Conservation (phyloP, 1,140 invertebrate genomes). For the Aleiodes sp. region DNA sequence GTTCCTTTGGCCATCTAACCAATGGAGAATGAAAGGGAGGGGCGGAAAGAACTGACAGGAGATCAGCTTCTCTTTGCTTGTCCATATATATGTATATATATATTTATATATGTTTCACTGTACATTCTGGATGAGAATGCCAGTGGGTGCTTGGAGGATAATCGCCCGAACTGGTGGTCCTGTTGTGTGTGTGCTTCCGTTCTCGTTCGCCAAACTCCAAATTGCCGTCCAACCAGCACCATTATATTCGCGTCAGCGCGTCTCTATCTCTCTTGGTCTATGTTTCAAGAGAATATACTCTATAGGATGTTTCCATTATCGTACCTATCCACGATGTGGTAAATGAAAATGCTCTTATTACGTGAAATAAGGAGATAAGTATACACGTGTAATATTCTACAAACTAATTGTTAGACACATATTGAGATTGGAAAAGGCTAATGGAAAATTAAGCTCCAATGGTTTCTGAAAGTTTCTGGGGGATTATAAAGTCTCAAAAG, state of each 20-base stretch:
- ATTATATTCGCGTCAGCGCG: constrained; percentile 46
- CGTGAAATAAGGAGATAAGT: no score
- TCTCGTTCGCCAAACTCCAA: constrained; percentile 39
- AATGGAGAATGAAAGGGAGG: background rate
- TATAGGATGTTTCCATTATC: constrained; percentile 3
- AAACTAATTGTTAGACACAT: no score
- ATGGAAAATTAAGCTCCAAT: no score
- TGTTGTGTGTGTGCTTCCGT: constrained; percentile 40
- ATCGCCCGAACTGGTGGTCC: constrained; percentile 46
- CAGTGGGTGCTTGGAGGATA: constrained; percentile 35
- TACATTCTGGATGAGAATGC: background rate
- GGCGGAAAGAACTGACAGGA: background rate
- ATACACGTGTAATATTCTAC: no score
- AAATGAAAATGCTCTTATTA: no score
- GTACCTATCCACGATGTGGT: background rate
- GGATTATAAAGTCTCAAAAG: no score
- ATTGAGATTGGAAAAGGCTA: no score
- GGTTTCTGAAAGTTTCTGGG: no score
- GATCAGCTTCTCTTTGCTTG: constrained; percentile 4
- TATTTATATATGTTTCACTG: no score
- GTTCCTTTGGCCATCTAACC: background rate
- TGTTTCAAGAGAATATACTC: background rate
- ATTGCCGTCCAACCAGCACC: constrained; percentile 41
- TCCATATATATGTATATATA: background rate
- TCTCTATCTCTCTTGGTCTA: background rate